phyloP scores from a whole-genome alignment of 2,113 vertebrate species.

The Larimichthys polyactis region DNA sequence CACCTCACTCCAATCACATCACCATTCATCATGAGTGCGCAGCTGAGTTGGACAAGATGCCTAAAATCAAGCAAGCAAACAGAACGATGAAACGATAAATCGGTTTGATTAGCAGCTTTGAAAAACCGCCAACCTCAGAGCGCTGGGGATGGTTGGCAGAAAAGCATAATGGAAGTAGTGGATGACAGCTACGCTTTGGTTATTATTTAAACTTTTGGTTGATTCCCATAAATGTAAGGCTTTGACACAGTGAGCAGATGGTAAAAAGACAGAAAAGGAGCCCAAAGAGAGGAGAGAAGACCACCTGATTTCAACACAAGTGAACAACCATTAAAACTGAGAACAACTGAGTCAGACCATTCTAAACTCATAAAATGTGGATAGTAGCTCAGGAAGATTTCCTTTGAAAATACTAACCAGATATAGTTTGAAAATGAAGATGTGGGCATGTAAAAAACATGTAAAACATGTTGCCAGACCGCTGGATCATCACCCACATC shows the following conservation, averaged over 20 bases:
- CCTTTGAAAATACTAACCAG: no score
- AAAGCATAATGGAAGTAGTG: background rate
- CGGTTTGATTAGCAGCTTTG: conserved; percentile 1
- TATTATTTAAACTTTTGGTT: background rate
- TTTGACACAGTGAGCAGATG: background rate
- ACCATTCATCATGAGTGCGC: background rate
- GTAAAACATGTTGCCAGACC: no score
- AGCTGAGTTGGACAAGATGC: background rate
- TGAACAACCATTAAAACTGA: no score
- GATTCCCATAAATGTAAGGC: background rate
- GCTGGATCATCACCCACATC: no score
- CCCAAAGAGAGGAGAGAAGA: background rate
- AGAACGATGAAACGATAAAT: background rate
- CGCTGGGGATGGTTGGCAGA: background rate
- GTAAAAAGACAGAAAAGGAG: no score
- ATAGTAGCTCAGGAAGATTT: no score
- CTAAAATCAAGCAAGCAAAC: background rate
- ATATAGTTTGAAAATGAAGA: no score
- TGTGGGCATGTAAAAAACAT: no score
- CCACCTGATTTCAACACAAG: no score
- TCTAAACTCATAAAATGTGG: no score
- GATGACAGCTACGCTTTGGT: background rate
- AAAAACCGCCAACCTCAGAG: background rate
- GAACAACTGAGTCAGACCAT: no score
- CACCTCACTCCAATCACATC: conserved; percentile 1